Evolutionary conservation across 2,888 invertebrate species (phyloP).

Genomic region (Abscondita cerata): DNA sequence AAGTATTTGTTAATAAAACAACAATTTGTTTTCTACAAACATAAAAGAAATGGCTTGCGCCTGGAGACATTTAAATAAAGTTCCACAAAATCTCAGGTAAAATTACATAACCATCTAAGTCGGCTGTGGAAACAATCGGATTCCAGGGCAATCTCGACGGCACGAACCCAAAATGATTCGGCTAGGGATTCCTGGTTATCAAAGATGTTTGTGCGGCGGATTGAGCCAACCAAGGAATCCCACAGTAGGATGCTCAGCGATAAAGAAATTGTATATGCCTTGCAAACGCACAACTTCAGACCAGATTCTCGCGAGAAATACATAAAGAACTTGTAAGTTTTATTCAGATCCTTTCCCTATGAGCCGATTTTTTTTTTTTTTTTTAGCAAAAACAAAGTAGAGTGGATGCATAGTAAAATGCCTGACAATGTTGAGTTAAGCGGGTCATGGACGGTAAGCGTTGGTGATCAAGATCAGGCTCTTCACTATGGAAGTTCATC

Average conservation of each 20-base stretch:
- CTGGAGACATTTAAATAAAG: constrained; percentile 47
- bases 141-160: constrained; percentile 53
- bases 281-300: constrained; percentile 94
- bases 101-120: constrained; percentile 3
- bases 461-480: constrained; percentile 97
- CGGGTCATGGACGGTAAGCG: constrained; percentile 95
- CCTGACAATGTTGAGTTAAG: constrained; percentile 78
- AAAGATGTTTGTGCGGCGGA: constrained; percentile 86
- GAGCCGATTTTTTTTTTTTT: neutral
- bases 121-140: constrained; percentile 1
- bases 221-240: constrained; percentile 94
- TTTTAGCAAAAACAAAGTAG: constrained; percentile 77
- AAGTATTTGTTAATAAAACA: no score
- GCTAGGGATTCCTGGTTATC: constrained; percentile 72
- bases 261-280: constrained; percentile 93
- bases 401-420: constrained; percentile 76
- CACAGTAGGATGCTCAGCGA: constrained; percentile 97
- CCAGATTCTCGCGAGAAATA: constrained; percentile 89
- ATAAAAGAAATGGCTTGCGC: constrained; percentile 52
- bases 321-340: constrained; percentile 87
- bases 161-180: constrained; percentile 66
- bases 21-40: no score
- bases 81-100: constrained; percentile 51
- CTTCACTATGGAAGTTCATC: constrained; percentile 65
- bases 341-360: neutral